Base-by-base conservation (phyloP, 1,140 invertebrate species). In the Tetramorium parvispinum region DNA sequence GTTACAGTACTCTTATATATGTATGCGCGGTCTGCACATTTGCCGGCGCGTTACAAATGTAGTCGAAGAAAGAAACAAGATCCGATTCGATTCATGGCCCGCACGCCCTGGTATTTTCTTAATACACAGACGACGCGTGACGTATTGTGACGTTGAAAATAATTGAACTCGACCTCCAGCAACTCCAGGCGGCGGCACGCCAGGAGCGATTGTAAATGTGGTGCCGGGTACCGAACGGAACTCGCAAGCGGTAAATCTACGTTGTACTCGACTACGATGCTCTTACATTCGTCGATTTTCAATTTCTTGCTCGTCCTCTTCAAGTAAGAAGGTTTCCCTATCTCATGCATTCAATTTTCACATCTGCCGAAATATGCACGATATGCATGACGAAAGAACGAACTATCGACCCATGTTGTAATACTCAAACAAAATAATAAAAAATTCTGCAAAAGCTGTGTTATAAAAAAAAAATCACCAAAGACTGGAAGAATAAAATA, bases 31-130 rank as follows among this genome's bases (percentile, higher is more conserved):
- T 11, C 3, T 18, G 8, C 27, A 40, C 55, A 13, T 51, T 1
- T 3, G 27, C 18, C 1, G 13, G 4, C 5, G 7, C 37, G 32
- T 32, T 70, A 24, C 63, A 61, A 90, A 89, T 87, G 85, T 65
- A 49, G 65, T n/a, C 49, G 70, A 73, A 71, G 89, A 82, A 71
- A 68, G 65, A 68, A 86, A 92, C 89, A 89, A 89, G 88, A 90
- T 86, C 79, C 88, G 89, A 91, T 93, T 92, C 92, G 92, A 94
- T 94, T 94, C 93, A 93, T 93, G 92, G 92, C 91, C 90, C 91
- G 89, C 91, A 93, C 92, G 91, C 89, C 79, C 85, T 85, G 93
- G 91, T 89, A 93, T 94, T 93, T 93, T 92, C 92, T 93, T 93
- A 93, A 94, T 92, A 92, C 91, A 91, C 86, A 89, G 83, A 57